phyloP scores from a whole-genome alignment of 2,888 invertebrate genomes.

The Himalopsyche japonica region DNA sequence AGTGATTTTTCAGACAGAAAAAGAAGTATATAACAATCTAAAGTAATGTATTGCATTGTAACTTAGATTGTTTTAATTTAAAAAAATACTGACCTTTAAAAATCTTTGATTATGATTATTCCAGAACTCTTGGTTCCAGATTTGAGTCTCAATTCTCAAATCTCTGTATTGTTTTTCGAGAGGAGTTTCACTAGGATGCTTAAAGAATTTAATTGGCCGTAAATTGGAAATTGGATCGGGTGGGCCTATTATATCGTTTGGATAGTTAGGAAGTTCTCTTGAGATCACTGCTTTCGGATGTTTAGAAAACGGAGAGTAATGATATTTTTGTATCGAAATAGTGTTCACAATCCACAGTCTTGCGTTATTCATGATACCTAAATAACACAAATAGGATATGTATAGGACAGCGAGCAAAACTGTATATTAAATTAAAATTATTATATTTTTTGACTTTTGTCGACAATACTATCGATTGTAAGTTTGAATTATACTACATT shows the following conservation, averaged over 20 bases:
- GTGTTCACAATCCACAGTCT: neutral
- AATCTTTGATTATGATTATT: constrained; percentile 76
- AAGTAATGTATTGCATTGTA: no score
- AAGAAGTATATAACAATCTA: no score
- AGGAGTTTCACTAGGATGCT: constrained; percentile 66
- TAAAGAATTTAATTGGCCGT: constrained; percentile 69
- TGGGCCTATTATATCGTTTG: constrained; percentile 75
- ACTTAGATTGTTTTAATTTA: no score
- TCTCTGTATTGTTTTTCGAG: constrained; percentile 68
- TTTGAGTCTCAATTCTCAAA: constrained; percentile 69
- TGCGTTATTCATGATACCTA: neutral
- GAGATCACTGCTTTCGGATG: neutral
- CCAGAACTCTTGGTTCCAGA: constrained; percentile 89
- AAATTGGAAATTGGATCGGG: constrained; percentile 81
- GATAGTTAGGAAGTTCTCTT: neutral
- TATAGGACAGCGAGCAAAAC: no score
- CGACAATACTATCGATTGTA: no score
- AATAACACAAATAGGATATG: no score
- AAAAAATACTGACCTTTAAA: constrained; percentile 62
- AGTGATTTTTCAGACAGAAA: no score
- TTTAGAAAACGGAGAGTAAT: neutral
- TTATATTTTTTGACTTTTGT: no score
- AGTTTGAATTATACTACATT: no score
- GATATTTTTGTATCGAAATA: neutral
- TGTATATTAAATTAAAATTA: no score